These are phyloP conservation scores for Oreochromis niloticus DNA, from an alignment of 2,113 vertebrate genomes.

Conservation along the genomic window DNA sequence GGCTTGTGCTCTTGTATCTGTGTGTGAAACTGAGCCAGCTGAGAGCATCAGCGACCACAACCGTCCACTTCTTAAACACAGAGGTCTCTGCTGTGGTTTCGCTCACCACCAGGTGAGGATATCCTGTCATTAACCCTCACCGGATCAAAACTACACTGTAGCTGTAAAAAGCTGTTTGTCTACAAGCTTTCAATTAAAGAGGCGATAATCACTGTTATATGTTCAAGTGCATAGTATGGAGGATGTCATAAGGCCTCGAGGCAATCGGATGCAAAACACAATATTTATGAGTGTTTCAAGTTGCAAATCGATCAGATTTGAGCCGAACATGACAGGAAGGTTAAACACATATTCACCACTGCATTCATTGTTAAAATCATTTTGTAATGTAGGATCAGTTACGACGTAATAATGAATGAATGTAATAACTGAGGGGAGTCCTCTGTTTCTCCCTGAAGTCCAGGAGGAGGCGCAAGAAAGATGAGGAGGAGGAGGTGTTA, in stretches of 20 bases:
- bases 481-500: too few relatives aligned
- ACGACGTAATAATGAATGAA: too few relatives aligned
- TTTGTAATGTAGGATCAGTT: rapidly evolving
- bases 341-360: neutral
- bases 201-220: neutral
- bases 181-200: neutral
- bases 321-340: neutral
- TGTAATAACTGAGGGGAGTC: too few relatives aligned
- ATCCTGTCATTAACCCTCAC: neutral
- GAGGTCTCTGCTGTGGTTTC: neutral
- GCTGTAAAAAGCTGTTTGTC: rapidly evolving
- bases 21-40: neutral
- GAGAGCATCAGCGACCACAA: neutral
- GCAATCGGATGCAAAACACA: neutral
- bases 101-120: neutral
- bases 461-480: too few relatives aligned
- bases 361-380: neutral
- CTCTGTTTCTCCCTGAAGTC: too few relatives aligned
- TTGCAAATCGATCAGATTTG: neutral
- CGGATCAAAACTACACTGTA: neutral
- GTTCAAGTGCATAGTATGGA: neutral
- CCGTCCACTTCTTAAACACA: neutral
- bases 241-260: neutral
- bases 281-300: neutral
- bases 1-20: neutral